Conservation (phyloP, 2,113 vertebrate species). For the Sturnira hondurensis region DNA sequence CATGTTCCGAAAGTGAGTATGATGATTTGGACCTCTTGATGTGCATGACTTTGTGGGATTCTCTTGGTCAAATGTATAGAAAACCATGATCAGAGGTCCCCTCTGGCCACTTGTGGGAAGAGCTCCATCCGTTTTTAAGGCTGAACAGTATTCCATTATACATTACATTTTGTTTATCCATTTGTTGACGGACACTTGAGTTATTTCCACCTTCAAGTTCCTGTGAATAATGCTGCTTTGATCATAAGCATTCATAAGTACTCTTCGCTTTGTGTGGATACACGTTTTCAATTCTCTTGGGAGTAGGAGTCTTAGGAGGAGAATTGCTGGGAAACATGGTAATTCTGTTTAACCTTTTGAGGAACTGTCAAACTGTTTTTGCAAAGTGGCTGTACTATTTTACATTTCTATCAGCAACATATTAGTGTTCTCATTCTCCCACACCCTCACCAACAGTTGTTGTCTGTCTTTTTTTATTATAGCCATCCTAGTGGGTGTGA, state of each 20-base stretch:
- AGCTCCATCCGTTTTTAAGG: neutral
- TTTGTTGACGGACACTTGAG: neutral
- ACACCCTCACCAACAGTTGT: neutral
- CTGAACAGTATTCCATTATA: neutral
- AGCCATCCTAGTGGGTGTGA: neutral
- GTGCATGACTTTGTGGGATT: neutral
- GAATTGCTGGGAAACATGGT: neutral
- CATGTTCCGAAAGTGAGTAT: neutral
- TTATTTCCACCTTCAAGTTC: neutral
- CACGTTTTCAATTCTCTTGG: neutral
- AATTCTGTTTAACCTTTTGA: neutral
- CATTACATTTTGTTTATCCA: neutral
- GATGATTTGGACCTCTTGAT: neutral
- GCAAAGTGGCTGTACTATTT: neutral
- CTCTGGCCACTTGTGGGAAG: neutral
- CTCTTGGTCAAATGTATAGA: neutral
- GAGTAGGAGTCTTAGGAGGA: neutral
- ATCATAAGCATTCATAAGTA: neutral
- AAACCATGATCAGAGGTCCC: neutral
- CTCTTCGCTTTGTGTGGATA: neutral
- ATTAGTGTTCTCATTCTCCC: neutral
- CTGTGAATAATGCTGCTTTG: neutral
- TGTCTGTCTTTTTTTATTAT: neutral
- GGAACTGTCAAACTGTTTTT: neutral
- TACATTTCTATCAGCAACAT: neutral